Percentiles rank a stretch among this genome's conserved stretches.
phyloP scores from a whole-genome alignment of 2,113 vertebrate genomes.

The Tinamus guttatus region DNA sequence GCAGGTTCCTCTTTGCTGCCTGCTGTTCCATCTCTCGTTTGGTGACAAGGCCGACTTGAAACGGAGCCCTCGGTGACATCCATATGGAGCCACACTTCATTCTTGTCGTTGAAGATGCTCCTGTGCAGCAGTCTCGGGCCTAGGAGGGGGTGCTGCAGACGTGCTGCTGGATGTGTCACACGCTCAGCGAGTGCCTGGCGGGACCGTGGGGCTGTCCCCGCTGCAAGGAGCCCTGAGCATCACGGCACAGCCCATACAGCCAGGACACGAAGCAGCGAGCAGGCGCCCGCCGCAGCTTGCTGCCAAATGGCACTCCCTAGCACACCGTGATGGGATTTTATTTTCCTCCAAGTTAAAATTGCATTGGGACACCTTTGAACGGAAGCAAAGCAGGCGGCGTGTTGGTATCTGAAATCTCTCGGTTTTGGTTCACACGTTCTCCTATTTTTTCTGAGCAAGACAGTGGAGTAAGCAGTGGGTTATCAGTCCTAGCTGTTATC shows the following conservation, averaged over 20 bases:
- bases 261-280: accelerated
- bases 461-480: background rate
- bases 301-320: accelerated
- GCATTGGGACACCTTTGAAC: background rate
- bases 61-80: background rate
- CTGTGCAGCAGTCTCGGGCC: background rate
- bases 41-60: accelerated
- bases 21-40: accelerated
- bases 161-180: accelerated
- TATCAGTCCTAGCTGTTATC: accelerated
- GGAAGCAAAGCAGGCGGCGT: background rate
- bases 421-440: accelerated
- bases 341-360: background rate
- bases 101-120: accelerated
- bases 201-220: background rate
- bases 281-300: background rate
- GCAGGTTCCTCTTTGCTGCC: background rate
- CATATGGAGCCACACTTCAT: accelerated
- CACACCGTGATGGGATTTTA: background rate
- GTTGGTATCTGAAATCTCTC: background rate
- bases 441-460: background rate
- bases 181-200: accelerated
- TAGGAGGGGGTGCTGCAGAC: background rate
- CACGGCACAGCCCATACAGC: background rate
- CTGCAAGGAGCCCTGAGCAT: background rate